Percentiles rank a stretch among this genome's conserved stretches.
phyloP scores from a whole-genome alignment of 2,797 vertebrate genomes.

The Synanceia verrucosa region DNA sequence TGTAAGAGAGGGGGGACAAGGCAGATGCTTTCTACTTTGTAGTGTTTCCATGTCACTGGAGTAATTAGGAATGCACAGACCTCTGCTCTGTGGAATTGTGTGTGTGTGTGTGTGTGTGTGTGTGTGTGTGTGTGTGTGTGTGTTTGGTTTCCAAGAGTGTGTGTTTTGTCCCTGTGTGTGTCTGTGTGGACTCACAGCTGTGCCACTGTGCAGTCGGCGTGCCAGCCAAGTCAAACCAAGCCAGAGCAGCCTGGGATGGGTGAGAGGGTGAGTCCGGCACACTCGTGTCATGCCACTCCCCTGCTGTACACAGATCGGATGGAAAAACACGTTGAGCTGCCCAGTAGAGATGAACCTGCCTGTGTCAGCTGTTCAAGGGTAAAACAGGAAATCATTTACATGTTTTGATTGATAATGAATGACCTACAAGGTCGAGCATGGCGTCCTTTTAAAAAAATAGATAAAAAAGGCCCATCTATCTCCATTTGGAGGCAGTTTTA shows the following conservation, averaged over 20 bases:
- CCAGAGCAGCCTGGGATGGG: slow-evolving; percentile 55
- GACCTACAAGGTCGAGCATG: not conserved
- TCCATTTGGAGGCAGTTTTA: not conserved
- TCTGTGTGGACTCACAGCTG: slow-evolving; percentile 69
- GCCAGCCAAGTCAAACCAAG: slow-evolving; percentile 55
- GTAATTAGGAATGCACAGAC: slow-evolving; percentile 76
- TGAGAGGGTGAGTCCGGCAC: slow-evolving; percentile 65
- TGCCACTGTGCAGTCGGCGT: slow-evolving; percentile 50
- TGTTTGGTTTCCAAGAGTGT: slow-evolving; percentile 36
- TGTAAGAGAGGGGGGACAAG: slow-evolving; percentile 48
- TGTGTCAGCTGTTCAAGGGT: slow-evolving; percentile 45
- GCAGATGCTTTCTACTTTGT: slow-evolving; percentile 79
- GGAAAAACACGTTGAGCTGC: slow-evolving; percentile 55
- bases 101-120: slow-evolving; percentile 19
- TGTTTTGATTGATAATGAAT: slow-evolving; percentile 17
- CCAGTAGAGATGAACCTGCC: slow-evolving; percentile 25
- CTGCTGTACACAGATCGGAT: slow-evolving; percentile 22
- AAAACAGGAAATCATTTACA: slow-evolving; percentile 22
- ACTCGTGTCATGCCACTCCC: slow-evolving; percentile 39
- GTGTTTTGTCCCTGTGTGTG: slow-evolving; percentile 22
- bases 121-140: slow-evolving; percentile 27
- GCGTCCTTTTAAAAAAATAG: not conserved
- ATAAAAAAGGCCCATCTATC: not conserved
- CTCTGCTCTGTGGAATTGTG: slow-evolving; percentile 63
- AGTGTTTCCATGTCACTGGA: slow-evolving; percentile 80